Evolutionary conservation across 1,140 invertebrate genomes (phyloP).

Genomic region (Drosophila pachea): DNA sequence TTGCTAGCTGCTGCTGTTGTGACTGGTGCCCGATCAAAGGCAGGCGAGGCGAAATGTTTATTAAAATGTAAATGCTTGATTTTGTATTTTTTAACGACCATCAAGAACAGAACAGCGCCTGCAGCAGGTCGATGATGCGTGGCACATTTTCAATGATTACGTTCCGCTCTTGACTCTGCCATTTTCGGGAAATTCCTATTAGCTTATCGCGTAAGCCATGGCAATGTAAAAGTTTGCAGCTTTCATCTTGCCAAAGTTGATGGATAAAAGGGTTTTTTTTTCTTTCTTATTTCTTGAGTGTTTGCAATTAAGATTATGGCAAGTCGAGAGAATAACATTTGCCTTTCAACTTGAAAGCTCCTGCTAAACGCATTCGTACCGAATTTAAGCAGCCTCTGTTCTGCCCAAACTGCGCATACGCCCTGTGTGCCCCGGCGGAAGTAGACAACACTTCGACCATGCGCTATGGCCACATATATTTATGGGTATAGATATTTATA

Average conservation of each 20-base stretch:
- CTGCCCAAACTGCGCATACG: neutral
- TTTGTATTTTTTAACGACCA: neutral
- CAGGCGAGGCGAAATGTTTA: conserved; percentile 52
- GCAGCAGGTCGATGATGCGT: conserved; percentile 42
- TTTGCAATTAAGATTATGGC: conserved; percentile 30
- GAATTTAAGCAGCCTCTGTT: neutral
- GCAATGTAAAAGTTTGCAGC: conserved; percentile 3
- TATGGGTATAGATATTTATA: too few relatives aligned
- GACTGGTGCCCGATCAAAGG: conserved; percentile 50
- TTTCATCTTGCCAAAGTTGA: conserved; percentile 26
- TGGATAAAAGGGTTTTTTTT: conserved; percentile 7
- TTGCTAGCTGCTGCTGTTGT: conserved; percentile 7
- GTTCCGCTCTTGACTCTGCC: neutral
- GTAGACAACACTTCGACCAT: too few relatives aligned
- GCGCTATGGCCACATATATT: too few relatives aligned
- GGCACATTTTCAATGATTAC: conserved; percentile 12
- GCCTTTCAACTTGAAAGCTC: conserved; percentile 6
- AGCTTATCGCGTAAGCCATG: conserved; percentile 21
- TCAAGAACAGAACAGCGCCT: neutral
- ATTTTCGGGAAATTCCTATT: conserved; percentile 50
- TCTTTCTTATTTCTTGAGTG: neutral
- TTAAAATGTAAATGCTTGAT: conserved; percentile 56
- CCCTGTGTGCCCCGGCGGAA: neutral
- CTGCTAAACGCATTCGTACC: conserved; percentile 7
- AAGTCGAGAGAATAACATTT: conserved; percentile 2